Conservation (phyloP, 2,797 vertebrate genomes). For the Macropodus opercularis region DNA sequence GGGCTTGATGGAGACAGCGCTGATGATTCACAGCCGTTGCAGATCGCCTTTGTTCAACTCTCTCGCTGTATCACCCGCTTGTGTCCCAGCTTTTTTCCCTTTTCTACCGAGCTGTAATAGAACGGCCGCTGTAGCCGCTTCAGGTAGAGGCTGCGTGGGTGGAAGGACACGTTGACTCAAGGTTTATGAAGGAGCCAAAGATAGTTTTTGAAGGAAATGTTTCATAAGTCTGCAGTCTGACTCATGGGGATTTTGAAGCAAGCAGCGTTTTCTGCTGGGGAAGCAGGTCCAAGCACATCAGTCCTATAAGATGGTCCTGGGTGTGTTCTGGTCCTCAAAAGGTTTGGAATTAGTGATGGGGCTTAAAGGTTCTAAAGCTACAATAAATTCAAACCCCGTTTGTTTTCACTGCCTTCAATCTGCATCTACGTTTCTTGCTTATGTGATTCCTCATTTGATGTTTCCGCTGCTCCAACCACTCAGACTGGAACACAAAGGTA, state of each 20-base stretch:
- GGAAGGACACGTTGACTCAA: slow-evolving; percentile 45
- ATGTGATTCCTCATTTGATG: too few species aligned
- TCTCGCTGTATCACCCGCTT: slow-evolving; percentile 8
- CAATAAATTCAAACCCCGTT: too few species aligned
- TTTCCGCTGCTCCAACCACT: background rate
- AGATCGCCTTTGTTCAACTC: slow-evolving; percentile 67
- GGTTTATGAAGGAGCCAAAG: slow-evolving; percentile 50
- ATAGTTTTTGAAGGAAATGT: slow-evolving; percentile 50
- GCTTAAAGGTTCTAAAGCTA: too few species aligned
- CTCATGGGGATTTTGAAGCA: slow-evolving; percentile 16
- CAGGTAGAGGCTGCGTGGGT: slow-evolving; percentile 50
- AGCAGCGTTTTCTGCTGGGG: background rate
- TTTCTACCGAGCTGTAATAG: slow-evolving; percentile 35
- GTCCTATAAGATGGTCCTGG: too few species aligned
- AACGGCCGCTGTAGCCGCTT: slow-evolving; percentile 32
- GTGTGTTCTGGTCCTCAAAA: too few species aligned
- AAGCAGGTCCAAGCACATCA: background rate
- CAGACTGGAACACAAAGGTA: slow-evolving; percentile 1
- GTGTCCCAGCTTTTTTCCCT: slow-evolving; percentile 8
- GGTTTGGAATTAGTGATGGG: too few species aligned
- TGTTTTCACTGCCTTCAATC: too few species aligned
- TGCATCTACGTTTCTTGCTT: too few species aligned
- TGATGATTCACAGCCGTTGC: slow-evolving; percentile 72
- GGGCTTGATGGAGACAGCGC: slow-evolving; percentile 67
- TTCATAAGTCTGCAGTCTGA: slow-evolving; percentile 49